Percentiles rank a stretch among this genome's conserved stretches.
Evolutionary conservation across 2,113 vertebrate genomes (phyloP).

Genomic region (Corapipo altera): DNA sequence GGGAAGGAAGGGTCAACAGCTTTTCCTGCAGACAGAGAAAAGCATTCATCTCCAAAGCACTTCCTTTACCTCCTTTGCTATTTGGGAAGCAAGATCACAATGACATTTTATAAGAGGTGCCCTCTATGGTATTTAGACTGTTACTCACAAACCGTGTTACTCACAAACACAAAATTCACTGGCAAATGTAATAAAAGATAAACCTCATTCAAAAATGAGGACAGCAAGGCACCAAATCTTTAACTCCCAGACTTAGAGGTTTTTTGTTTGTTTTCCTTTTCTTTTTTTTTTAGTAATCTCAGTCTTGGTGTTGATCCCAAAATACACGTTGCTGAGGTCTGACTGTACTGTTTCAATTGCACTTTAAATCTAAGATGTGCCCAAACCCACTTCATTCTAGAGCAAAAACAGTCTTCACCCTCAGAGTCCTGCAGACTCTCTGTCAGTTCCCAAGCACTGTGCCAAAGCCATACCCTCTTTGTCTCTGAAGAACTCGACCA

Average conservation of each 20-base stretch:
- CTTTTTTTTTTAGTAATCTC: background rate
- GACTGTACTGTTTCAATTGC: background rate
- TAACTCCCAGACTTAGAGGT: fast-evolving
- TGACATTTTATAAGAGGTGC: background rate
- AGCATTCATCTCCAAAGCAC: background rate
- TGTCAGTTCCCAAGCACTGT: background rate
- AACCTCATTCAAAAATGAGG: background rate
- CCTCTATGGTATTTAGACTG: background rate
- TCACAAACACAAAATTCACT: background rate
- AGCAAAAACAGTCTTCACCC: background rate
- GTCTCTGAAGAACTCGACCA: conserved; percentile 31
- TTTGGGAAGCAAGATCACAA: background rate
- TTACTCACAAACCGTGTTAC: background rate
- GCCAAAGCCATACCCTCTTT: conserved; percentile 4
- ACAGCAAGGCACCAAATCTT: background rate
- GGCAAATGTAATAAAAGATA: background rate
- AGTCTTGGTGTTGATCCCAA: background rate
- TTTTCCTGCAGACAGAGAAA: conserved; percentile 32
- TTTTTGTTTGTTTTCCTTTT: background rate
- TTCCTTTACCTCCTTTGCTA: background rate
- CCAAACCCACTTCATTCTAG: background rate
- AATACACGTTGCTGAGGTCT: background rate
- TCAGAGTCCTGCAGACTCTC: background rate
- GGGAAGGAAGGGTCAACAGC: conserved; percentile 40
- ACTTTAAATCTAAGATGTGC: background rate